Evolutionary conservation across 2,888 invertebrate species (phyloP).

Genomic region (Cecidostiba fungosa): DNA sequence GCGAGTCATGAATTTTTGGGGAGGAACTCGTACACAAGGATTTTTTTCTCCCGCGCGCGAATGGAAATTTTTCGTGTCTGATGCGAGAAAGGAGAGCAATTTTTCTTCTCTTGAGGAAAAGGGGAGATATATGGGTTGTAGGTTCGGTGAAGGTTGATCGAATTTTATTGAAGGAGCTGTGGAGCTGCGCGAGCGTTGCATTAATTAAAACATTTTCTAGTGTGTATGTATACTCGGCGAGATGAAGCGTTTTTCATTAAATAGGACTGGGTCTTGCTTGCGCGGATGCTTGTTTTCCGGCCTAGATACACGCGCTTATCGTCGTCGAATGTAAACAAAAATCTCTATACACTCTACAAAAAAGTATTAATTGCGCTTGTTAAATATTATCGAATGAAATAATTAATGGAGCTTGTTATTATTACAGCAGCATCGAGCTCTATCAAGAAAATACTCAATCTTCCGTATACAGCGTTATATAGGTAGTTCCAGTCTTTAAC

Average conservation of each 20-base stretch:
- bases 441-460: background rate
- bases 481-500: background rate
- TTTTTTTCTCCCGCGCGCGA: background rate
- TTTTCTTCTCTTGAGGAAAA: background rate
- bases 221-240: background rate
- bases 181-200: background rate
- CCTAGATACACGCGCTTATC: background rate
- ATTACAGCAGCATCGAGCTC: background rate
- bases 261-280: background rate
- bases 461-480: background rate
- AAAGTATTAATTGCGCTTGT: too few relatives aligned
- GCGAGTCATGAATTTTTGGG: slow-evolving; percentile 60
- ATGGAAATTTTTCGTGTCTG: background rate
- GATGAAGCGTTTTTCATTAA: slow-evolving; percentile 14
- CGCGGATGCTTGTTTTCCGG: background rate
- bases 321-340: too few relatives aligned
- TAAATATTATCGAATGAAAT: background rate
- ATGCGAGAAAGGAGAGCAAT: background rate
- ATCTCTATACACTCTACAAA: too few relatives aligned
- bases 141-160: background rate
- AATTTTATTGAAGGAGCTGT: background rate
- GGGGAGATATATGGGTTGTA: background rate
- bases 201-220: slow-evolving; percentile 31
- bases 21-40: slow-evolving; percentile 19
- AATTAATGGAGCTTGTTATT: background rate